Evolutionary conservation across 2,888 invertebrate species (phyloP), one percentile per base, ranked within the genome.

Genomic region (Nymphalis urticae): DNA sequence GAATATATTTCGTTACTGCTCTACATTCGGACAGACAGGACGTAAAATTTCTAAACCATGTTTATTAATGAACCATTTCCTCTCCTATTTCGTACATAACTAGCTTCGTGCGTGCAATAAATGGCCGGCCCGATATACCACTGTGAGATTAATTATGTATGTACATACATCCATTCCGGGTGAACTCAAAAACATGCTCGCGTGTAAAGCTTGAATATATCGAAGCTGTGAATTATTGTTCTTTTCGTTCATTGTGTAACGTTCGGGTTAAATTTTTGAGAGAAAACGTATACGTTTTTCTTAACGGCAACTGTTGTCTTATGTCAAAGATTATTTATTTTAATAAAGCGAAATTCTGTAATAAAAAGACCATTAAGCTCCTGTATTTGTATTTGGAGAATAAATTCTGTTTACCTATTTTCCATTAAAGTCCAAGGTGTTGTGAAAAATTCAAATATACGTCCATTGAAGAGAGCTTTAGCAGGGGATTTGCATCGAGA

Each of bases 61-160:
- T 65, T 62, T 72, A 70, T 70, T 70, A 72, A 72, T 68, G 70
- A 70, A 59, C 69, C 60, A 63, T 70, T 70, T 70, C 68, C 72
- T 72, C 72, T 70, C 67, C 66, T 69, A 69, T 64, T 70, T 67
- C 71, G 69, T 72, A 73, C 67, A 71, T 71, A 70, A 70, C 67
- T 42, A 58, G 58, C 19, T 69, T 48, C 64, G 68, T 70, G 72
- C 68, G 68, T 69, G 73, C 69, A 68, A 64, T 67, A 70, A 72
- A 71, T 73, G 69, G 70, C 68, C 66, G 62, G 62, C 73, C 69
- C 72, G 76, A 76, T 79, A 79, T 75, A 72, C 77, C 73, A 72
- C 72, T 70, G 69, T 48, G 68, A 72, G 71, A 82, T 85, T 81
- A 80, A 84, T 85, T 84, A 85, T 84, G 84, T 81, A 85, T 85